Percentiles rank a stretch among this genome's conserved stretches.
Conservation (phyloP, 2,113 vertebrate genomes). For the Zosterops pallidus region DNA sequence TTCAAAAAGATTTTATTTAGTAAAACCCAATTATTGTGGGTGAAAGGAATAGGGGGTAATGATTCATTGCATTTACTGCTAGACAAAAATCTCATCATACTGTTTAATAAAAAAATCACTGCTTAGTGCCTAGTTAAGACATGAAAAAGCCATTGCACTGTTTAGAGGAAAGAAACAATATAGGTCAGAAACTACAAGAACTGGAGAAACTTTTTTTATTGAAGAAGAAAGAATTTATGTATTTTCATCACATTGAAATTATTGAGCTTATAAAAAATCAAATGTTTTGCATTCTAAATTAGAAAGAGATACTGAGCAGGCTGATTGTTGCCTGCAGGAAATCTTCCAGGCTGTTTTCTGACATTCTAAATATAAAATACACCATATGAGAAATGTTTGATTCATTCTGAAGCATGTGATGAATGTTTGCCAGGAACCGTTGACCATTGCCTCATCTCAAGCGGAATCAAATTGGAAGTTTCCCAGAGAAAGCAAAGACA, state of each 20-base stretch:
- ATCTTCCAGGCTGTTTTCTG: slow-evolving; percentile 22
- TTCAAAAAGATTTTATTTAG: slow-evolving; percentile 33
- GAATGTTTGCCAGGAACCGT: neutral
- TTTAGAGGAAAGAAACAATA: neutral
- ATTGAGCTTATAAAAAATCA: neutral
- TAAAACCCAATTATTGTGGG: slow-evolving; percentile 12
- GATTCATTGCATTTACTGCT: slow-evolving; percentile 4
- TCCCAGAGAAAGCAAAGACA: neutral
- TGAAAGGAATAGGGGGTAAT: neutral
- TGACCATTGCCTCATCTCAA: neutral
- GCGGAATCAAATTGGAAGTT: neutral
- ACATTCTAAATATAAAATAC: slow-evolving; percentile 23
- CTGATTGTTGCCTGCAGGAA: slow-evolving; percentile 31
- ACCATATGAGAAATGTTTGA: neutral
- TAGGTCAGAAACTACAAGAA: neutral
- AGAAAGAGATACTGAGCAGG: neutral
- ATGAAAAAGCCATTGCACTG: neutral
- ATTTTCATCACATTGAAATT: neutral
- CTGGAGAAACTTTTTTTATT: neutral
- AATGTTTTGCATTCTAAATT: slow-evolving; percentile 24
- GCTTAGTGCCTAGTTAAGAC: neutral
- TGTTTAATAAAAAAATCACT: slow-evolving; percentile 19
- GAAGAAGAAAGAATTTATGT: neutral
- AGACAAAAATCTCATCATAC: neutral
- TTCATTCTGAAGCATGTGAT: slow-evolving; percentile 11